Evolutionary conservation across 2,113 vertebrate genomes (phyloP).

Genomic region (human (Homo sapiens)): DNA sequence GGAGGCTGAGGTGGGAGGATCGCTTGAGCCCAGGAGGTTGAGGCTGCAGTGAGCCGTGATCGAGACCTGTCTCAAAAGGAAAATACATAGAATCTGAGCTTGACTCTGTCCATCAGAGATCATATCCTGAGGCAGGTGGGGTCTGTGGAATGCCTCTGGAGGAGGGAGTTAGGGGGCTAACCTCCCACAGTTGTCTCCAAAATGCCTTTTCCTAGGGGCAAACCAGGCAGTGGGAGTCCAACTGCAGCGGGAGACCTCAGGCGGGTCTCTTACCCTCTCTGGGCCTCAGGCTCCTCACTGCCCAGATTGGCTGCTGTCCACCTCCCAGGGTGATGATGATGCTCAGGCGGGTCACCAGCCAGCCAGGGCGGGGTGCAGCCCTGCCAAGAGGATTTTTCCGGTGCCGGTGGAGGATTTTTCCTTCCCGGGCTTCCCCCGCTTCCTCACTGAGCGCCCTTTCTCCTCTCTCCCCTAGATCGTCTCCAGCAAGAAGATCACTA

Average conservation of each 20-base stretch:
- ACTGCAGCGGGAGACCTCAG: not conserved
- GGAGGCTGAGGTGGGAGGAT: too few relatives aligned
- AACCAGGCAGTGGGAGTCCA: not conserved
- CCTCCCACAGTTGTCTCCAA: not conserved
- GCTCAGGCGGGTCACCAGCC: too few relatives aligned
- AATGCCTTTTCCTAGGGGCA: not conserved
- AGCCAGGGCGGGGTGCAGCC: not conserved
- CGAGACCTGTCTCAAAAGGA: too few relatives aligned
- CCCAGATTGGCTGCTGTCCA: not conserved
- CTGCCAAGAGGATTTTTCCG: too few relatives aligned
- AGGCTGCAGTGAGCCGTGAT: too few relatives aligned
- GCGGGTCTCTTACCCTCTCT: not conserved
- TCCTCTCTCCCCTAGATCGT: constrained; percentile 89
- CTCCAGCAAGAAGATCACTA: constrained; percentile 97
- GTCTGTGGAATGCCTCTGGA: not conserved
- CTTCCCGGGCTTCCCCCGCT: not conserved
- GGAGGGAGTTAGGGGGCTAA: accelerated
- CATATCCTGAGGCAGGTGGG: not conserved
- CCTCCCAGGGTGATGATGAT: not conserved
- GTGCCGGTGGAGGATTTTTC: not conserved
- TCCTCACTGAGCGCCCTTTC: not conserved
- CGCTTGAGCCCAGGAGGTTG: too few relatives aligned
- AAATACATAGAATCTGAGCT: not conserved
- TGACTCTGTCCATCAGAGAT: too few relatives aligned
- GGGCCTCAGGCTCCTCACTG: not conserved